A percentile compares a stretch with the other conserved stretches of the same genome.
phyloP scores from a whole-genome alignment of 2,113 vertebrate genomes.

The Acrocephalus kingi region DNA sequence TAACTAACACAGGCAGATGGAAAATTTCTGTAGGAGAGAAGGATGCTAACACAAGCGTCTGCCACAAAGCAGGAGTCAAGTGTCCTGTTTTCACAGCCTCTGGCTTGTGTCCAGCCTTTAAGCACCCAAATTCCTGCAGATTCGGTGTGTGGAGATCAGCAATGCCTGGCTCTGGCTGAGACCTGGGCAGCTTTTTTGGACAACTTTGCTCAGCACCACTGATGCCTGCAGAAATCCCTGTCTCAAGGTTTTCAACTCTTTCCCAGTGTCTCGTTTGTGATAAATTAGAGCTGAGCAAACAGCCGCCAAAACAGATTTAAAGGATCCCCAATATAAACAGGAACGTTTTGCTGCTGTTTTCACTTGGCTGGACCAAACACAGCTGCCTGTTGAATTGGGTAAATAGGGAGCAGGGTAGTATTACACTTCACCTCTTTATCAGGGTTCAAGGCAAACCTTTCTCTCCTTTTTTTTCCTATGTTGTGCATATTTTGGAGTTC shows the following conservation, averaged over 20 bases:
- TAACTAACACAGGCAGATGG: neutral
- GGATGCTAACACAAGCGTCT: neutral
- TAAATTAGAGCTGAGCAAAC: slow-evolving; percentile 3
- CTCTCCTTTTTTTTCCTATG: neutral
- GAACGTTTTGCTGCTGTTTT: slow-evolving; percentile 39
- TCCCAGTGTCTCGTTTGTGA: neutral
- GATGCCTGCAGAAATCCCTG: neutral
- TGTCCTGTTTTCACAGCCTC: neutral
- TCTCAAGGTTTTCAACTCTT: neutral
- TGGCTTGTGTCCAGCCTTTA: neutral
- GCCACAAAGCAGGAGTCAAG: neutral
- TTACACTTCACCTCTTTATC: slow-evolving; percentile 19
- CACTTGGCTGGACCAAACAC: neutral
- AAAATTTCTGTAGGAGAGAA: neutral
- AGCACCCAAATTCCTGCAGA: neutral
- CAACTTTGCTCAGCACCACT: neutral
- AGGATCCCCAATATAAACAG: slow-evolving; percentile 12
- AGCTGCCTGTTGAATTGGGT: slow-evolving; percentile 19
- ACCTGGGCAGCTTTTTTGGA: neutral
- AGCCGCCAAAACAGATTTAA: neutral
- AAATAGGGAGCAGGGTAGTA: slow-evolving; percentile 18
- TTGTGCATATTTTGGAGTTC: neutral
- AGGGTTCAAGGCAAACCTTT: slow-evolving; percentile 2
- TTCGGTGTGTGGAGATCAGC: neutral
- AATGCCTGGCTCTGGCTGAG: neutral